Evolutionary conservation across 2,888 invertebrate species (phyloP), one percentile per base, ranked within the genome.

Genomic region (Trissolcus brochymenae): DNA sequence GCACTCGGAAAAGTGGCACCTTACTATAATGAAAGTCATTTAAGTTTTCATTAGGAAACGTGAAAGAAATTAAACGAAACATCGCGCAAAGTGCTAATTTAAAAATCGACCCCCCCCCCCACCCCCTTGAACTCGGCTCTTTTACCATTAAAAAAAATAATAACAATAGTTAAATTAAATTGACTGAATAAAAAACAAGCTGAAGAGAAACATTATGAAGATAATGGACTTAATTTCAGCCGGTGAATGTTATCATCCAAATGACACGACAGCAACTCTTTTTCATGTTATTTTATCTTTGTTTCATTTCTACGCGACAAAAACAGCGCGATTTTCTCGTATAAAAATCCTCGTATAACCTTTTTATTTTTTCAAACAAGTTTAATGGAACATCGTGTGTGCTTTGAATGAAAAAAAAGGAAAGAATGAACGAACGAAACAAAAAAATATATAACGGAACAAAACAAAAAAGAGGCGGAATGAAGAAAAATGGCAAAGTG

Each of bases 21-120:
- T 54, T 57, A 14, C 46, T 25, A 57, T 66, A 66, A 73, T 73
- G 66, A 73, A 73, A 73, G 73, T 66, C 73, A 66, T 73, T 73
- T 73, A 51, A 60, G 61, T 73, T 73, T 73, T 73, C 73, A 73
- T 73, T 73, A 73, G 53, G 54, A 65, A 59, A 72, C 64, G 49
- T 17, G 53, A 59, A 72, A 72, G 59, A 59, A 72, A 64, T 65
- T 72, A 64, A 59, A 59, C 43, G 64, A 57, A 72, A 72, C 64
- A 59, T 65, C 54, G 50, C 71, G 25, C 29, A 17, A 64, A 59
- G 53, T 64, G 53, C 64, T 64, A 71, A 71, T 71, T 71, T 71
- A 71, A 71, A 62, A 50, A 43, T 62, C 6, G 29, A 17, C 25
- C 25, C 0, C 29, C 57, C 50, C 9, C 17, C 25, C 25, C 4